phyloP scores from a whole-genome alignment of 2,888 invertebrate genomes.

The Coecobrya sp. region DNA sequence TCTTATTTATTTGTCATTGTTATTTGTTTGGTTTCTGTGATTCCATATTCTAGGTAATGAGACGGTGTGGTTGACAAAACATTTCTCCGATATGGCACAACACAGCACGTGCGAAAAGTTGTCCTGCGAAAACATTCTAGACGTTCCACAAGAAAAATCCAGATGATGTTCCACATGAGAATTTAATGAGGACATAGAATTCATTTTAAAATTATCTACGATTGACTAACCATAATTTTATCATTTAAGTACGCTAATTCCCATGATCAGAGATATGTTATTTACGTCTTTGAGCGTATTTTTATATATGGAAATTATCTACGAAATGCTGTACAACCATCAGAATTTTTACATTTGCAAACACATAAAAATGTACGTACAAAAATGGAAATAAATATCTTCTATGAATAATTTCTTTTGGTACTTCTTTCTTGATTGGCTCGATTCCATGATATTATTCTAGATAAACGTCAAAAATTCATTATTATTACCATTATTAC shows the following conservation, averaged over 20 bases:
- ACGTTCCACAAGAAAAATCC: no score
- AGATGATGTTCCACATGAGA: no score
- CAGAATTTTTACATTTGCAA: neutral
- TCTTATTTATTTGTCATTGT: no score
- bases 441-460: conserved; percentile 60
- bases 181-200: neutral
- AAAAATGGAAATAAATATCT: neutral
- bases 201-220: conserved; percentile 20
- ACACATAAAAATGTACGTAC: neutral
- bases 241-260: conserved; percentile 15
- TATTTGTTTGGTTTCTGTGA: no score
- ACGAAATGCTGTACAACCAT: neutral
- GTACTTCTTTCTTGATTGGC: conserved; percentile 51
- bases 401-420: conserved; percentile 20
- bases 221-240: conserved; percentile 6
- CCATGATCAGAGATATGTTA: conserved; percentile 5
- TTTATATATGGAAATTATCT: no score
- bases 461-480: conserved; percentile 40
- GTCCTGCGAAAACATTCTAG: no score
- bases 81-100: no score
- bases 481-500: conserved; percentile 55
- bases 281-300: no score
- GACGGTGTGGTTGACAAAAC: no score
- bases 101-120: no score
- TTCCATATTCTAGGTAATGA: no score